Evolutionary conservation across 2,888 invertebrate genomes (phyloP), one percentile per base, ranked within the genome.

Genomic region (Hypolimnas misippus): DNA sequence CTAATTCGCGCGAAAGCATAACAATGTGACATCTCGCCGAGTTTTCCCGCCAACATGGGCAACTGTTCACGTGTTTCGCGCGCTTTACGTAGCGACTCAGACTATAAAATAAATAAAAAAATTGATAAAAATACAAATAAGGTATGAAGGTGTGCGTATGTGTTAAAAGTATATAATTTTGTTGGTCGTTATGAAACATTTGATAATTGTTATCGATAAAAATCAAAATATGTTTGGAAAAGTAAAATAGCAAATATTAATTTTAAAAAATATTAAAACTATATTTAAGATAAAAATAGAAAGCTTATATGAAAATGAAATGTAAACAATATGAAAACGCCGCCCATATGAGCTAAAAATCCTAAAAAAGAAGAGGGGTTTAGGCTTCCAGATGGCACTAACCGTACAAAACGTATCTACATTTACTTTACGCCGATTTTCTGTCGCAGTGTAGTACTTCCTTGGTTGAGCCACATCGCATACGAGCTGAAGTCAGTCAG

Each of bases 31-130:
- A 63, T 61, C 54, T 63, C 56, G 17, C 25, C 62, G 40, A 29
- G 14, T 52, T 67, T 64, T 67, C 62, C 57, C 60, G 67, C 57
- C 55, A 55, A 53, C 21, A 42, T 42, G 7, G 42, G 2, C 0
- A 7, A 44, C 19, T 12, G 3, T 50, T 58, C 19, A 59, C 46
- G 12, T 58, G 29, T 58, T 44, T 17, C 38, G 35, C 53, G 53
- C 33, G 16, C 54, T 14, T 54, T 25, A 49, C 29, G 14, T 49
- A 29, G 49, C n/a, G 31, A 12, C 14, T 14, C 16, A 51, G 16
- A 51, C 7, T 31, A 29, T 16, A 51, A 10, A 51, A 40, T 14
- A 40, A 40, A 40, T 40, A 16, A 40, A 14, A 35, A 35, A 35
- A 35, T 35, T 3, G 5, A 25, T 25, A 25, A 25, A 25, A 5